Evolutionary conservation across 2,888 invertebrate genomes (phyloP).

Genomic region (Odontocerum albicorne): DNA sequence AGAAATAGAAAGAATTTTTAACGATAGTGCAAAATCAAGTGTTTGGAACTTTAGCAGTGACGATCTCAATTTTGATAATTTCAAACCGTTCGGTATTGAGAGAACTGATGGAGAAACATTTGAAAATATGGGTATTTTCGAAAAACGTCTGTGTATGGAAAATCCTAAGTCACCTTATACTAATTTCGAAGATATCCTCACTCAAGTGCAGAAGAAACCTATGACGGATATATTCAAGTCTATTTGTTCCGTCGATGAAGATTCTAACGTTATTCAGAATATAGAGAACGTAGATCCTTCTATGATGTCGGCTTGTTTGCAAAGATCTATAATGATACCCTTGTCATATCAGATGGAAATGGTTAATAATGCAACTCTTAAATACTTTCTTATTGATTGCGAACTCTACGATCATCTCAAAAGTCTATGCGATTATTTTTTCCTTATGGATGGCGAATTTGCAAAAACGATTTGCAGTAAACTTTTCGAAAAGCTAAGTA

Average conservation of each 20-base stretch:
- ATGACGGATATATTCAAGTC: constrained; percentile 49
- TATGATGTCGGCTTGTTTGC: constrained; percentile 61
- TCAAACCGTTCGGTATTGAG: constrained; percentile 53
- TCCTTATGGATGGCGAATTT: constrained; percentile 80
- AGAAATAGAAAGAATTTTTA: constrained; percentile 21
- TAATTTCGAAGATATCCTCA: constrained; percentile 49
- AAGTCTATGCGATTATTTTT: constrained; percentile 76
- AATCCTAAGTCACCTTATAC: constrained; percentile 46
- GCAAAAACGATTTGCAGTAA: constrained; percentile 70
- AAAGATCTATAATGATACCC: constrained; percentile 69
- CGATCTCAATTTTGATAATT: constrained; percentile 50
- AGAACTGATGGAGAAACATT: constrained; percentile 39
- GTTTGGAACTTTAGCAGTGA: constrained; percentile 55
- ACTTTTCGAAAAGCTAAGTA: constrained; percentile 66
- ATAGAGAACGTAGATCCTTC: constrained; percentile 51
- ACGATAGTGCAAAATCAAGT: constrained; percentile 40
- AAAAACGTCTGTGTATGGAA: constrained; percentile 44
- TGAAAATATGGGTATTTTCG: constrained; percentile 39
- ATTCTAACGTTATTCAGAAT: constrained; percentile 41
- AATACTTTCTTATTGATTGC: constrained; percentile 66
- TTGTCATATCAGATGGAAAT: constrained; percentile 68
- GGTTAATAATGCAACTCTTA: constrained; percentile 71
- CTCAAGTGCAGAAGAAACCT: constrained; percentile 51
- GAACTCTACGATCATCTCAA: constrained; percentile 71
- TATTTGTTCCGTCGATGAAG: constrained; percentile 41